Percentiles rank a stretch among this genome's conserved stretches.
These are phyloP conservation scores for Condylura cristata DNA, from an alignment of 2,113 vertebrate genomes.

Conservation along the genomic window DNA sequence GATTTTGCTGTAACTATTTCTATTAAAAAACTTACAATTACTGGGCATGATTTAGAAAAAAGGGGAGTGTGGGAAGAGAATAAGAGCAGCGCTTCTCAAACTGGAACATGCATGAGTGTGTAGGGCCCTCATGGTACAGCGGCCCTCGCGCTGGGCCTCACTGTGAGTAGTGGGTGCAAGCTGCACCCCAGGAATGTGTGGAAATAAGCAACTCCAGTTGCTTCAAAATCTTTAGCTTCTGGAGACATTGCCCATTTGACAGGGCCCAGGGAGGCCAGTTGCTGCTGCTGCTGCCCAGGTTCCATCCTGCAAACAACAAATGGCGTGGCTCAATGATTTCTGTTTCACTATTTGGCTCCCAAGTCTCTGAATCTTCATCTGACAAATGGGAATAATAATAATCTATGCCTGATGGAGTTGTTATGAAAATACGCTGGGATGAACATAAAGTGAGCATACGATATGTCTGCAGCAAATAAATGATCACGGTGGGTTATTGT, in stretches of 20 bases:
- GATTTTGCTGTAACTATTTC: not conserved
- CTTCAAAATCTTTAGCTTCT: not conserved
- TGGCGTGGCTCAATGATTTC: rapidly evolving
- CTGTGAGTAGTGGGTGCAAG: not conserved
- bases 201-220: not conserved
- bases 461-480: not conserved
- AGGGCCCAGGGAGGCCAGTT: not conserved
- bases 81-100: not conserved
- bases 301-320: not conserved
- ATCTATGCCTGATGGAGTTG: not conserved
- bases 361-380: not conserved
- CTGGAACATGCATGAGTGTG: rapidly evolving
- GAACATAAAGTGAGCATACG: not conserved
- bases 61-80: not conserved
- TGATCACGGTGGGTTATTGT: rapidly evolving
- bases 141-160: not conserved
- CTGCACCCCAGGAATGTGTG: not conserved
- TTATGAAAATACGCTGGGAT: not conserved
- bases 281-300: not conserved
- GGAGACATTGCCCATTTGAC: not conserved
- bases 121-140: no score
- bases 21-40: not conserved
- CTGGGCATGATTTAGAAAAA: not conserved
- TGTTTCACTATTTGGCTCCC: not conserved
- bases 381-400: not conserved